Conservation (phyloP, 2,113 vertebrate species). For the Vulpes lagopus region DNA sequence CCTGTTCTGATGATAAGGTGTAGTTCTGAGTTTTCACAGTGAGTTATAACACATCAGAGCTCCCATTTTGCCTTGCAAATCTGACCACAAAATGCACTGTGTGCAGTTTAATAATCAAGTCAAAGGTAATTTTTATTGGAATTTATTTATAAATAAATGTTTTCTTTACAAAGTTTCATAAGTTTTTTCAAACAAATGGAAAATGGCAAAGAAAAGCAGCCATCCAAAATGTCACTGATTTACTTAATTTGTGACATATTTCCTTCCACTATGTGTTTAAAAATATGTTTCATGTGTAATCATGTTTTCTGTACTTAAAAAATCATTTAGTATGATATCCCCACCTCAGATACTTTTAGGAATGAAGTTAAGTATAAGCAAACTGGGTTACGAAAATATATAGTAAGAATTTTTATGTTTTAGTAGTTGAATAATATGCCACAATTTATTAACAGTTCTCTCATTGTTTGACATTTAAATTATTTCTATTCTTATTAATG, state of each 20-base stretch:
- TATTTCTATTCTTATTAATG: conserved; percentile 47
- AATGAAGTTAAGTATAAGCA: neutral
- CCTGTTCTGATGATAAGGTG: neutral
- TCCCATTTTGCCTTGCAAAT: neutral
- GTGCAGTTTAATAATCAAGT: neutral
- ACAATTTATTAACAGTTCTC: neutral
- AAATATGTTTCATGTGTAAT: neutral
- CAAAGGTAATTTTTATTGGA: neutral
- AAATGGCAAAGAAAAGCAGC: neutral
- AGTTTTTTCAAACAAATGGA: neutral
- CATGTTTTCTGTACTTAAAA: neutral
- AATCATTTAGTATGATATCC: neutral
- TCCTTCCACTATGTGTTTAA: neutral
- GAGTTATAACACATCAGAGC: neutral
- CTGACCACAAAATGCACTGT: neutral
- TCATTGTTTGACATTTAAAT: conserved; percentile 31
- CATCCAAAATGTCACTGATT: neutral
- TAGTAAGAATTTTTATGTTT: neutral
- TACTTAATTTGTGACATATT: conserved; percentile 10
- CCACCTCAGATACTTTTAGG: neutral
- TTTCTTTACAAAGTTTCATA: neutral
- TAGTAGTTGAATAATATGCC: neutral
- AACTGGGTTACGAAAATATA: neutral
- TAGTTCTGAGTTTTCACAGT: neutral
- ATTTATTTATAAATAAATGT: neutral